Evolutionary conservation across 35 echinoderm and acorn worm species (phyloP), one percentile per base, ranked within the genome.

Genomic region (Lytechinus variegatus): DNA sequence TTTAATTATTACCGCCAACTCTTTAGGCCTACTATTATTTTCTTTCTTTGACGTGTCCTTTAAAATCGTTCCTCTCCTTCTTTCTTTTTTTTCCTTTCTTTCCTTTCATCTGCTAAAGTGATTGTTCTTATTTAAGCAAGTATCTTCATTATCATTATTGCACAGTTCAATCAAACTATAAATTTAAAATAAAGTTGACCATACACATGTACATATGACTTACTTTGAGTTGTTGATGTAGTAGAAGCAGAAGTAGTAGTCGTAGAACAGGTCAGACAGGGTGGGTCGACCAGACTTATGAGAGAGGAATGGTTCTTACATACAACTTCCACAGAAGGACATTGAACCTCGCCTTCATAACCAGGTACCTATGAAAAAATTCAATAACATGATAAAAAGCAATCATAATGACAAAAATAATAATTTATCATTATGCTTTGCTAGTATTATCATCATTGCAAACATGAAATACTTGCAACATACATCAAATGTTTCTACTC

Each of bases 331-430:
- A 16, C 87, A 44, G 97, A 61, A 86, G 97, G 97, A 57, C 97
- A 97, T 14, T 88, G 94, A 19, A 97, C 97, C 92, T 72, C 57
- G 52, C 97, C 97, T 95, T 88, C 54, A 58, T 95, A 97, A 9
- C 97, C 97, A 55, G 94, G 94, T 21, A 97, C 93, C 97, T 97
- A 55, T 44, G 54, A 95, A 71, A 52, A 44, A 24, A 28, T 91
- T 91, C 8, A 54, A 9, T 3, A 90, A 90, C 52, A 29, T 12
- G 10, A 90, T 54, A 4, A 3, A 90, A 44, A 90, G 0, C 9
- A 90, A 44, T 44, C 33, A 44, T 44, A 44, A 44, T 44, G 33
- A 44, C 33, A 44, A n/a, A n/a, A n/a, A 44, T 44, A 44, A 44
- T 44, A 0, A 44, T 44, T 44, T 44, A 44, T 44, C 33, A 44